Evolutionary conservation across 2,797 vertebrate genomes (phyloP).

Genomic region (Chelidonichthys spinosus): DNA sequence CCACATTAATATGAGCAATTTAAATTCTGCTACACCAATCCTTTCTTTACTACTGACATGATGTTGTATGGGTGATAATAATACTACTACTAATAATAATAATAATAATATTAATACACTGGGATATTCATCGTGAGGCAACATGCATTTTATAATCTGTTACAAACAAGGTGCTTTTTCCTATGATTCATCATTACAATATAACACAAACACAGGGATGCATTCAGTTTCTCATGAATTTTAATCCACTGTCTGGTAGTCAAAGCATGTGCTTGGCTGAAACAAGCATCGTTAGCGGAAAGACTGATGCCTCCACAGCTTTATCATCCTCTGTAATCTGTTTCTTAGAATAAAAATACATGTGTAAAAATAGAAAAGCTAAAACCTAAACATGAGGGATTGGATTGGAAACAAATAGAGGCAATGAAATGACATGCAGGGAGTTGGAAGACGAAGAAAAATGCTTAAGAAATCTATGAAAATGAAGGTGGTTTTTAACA

Average conservation of each 20-base stretch:
- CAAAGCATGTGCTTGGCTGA: slow-evolving; percentile 29
- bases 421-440: slow-evolving; percentile 41
- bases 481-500: slow-evolving; percentile 32
- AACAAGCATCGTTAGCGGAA: slow-evolving; percentile 29
- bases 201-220: not conserved
- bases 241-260: not conserved
- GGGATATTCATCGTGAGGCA: slow-evolving; percentile 4
- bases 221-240: slow-evolving; percentile 4
- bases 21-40: slow-evolving; percentile 2
- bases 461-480: slow-evolving; percentile 34
- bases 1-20: slow-evolving; percentile 18
- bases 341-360: slow-evolving; percentile 13
- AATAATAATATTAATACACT: slow-evolving; percentile 8
- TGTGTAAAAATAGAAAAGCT: slow-evolving; percentile 27
- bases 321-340: slow-evolving; percentile 17
- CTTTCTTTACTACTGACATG: slow-evolving; percentile 11
- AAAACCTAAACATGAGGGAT: slow-evolving; percentile 14
- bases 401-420: slow-evolving; percentile 22
- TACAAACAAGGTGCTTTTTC: slow-evolving; percentile 1
- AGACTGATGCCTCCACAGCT: slow-evolving; percentile 8
- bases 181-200: slow-evolving; percentile 15
- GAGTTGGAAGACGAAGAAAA: slow-evolving; percentile 6
- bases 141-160: not conserved
- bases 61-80: slow-evolving; percentile 4
- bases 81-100: not conserved